phyloP scores from a whole-genome alignment of 2,113 vertebrate species.

The Camelus bactrianus region DNA sequence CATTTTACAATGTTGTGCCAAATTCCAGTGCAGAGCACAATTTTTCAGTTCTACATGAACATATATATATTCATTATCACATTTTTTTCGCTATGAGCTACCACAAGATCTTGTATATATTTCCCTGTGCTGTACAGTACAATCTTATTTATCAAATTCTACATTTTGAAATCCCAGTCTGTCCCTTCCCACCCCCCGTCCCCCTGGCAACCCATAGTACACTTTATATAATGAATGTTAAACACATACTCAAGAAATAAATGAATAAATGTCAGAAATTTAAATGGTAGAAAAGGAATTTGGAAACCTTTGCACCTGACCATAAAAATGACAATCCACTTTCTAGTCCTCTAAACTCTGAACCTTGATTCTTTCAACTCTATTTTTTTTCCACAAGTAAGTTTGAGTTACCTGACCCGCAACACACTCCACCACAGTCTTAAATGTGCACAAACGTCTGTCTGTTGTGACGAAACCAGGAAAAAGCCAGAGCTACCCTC shows the following conservation, averaged over 20 bases:
- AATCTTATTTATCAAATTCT: too few relatives aligned
- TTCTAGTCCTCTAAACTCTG: background rate
- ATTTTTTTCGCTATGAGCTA: too few relatives aligned
- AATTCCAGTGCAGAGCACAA: too few relatives aligned
- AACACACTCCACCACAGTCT: too few relatives aligned
- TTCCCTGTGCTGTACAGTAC: too few relatives aligned
- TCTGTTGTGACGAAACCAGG: background rate
- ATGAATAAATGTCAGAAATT: background rate
- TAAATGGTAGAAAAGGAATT: background rate
- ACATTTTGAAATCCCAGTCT: too few relatives aligned
- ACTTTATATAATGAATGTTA: background rate
- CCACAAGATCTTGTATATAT: too few relatives aligned
- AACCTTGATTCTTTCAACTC: background rate
- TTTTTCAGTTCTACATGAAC: too few relatives aligned
- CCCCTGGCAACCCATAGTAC: background rate
- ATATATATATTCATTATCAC: too few relatives aligned
- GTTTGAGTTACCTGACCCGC: background rate
- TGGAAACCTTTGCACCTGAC: background rate
- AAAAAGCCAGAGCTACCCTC: background rate
- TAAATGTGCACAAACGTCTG: background rate
- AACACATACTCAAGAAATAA: background rate
- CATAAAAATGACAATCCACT: background rate
- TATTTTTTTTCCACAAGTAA: background rate
- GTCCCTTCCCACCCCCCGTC: too few relatives aligned
- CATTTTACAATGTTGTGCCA: too few relatives aligned